Evolutionary conservation across 2,888 invertebrate genomes (phyloP), one percentile per base, ranked within the genome.

Genomic region (Pherbina coryleti): DNA sequence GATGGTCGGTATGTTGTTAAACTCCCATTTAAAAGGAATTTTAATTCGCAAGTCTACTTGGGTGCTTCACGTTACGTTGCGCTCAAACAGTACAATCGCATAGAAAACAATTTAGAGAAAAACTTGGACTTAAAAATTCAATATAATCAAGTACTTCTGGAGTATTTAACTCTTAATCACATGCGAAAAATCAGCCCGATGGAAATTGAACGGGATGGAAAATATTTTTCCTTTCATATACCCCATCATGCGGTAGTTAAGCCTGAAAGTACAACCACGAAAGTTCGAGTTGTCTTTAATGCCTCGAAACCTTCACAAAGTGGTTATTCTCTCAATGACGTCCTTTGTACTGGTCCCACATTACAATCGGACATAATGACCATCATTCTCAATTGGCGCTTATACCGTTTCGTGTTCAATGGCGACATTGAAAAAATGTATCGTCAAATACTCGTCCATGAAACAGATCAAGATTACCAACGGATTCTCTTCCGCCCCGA

Each of bases 401-500:
- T 71, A 14, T 78, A 51, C 57, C 19, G 28, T 51, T 64, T 8
- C 19, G 64, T 34, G 22, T 75, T 55, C 25, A 75, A 75, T 75
- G 67, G 51, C 7, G 75, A 75, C 31, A 67, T 75, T 8, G 17
- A 66, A 11, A 75, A 67, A 34, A 67, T 55, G 67, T 75, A 53
- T 22, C 51, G 66, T 2, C 75, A 66, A 11, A 66, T 67, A 3
- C 19, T 55, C 8, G 22, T 66, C 2, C 28, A 74, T 62, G 28
- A 74, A 28, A n/a, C n/a, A n/a, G n/a, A n/a, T n/a, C n/a, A 4
- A 49, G 19, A 37, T 1, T 67, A n/a, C 14, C 67, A 75, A 37
- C 17, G 67, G 1, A 44, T 75, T 14, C 34, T 75, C 3, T 75
- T 75, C 14, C 34, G 75, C 3, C 11, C 17, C 0, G 4, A n/a